These are phyloP conservation scores for Calidris pugnax DNA, from an alignment of 2,113 vertebrate species.

Conservation along the genomic window DNA sequence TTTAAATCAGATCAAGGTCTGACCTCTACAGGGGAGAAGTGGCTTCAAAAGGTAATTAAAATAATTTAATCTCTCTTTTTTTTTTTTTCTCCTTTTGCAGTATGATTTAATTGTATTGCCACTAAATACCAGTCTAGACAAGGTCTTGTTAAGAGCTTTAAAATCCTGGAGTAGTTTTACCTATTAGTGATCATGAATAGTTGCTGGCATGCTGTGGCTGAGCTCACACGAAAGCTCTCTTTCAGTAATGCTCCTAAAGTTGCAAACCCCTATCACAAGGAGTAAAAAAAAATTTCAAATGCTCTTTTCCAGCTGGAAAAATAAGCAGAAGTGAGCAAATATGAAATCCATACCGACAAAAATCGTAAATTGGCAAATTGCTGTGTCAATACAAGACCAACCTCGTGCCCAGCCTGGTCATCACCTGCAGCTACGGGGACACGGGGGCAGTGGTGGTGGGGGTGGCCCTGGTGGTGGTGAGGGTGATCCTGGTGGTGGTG, in stretches of 20 bases:
- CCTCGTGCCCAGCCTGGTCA: accelerated
- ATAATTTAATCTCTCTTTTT: constrained; percentile 40
- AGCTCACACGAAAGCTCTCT: constrained; percentile 39
- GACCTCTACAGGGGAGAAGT: neutral
- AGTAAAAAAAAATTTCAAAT: neutral
- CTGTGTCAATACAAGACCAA: accelerated
- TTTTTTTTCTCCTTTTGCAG: neutral
- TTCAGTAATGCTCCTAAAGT: neutral
- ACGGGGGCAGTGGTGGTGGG: neutral
- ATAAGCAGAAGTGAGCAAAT: neutral
- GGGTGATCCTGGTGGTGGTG: no score
- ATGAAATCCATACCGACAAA: neutral
- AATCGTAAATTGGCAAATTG: accelerated
- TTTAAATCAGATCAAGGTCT: neutral
- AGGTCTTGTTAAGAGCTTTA: constrained; percentile 60
- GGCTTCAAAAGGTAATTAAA: constrained; percentile 62
- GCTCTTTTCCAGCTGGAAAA: neutral
- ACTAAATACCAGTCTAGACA: constrained; percentile 74
- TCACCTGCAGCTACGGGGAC: neutral
- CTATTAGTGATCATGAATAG: constrained; percentile 28
- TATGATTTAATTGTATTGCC: constrained; percentile 49
- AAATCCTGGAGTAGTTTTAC: neutral
- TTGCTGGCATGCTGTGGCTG: constrained; percentile 8
- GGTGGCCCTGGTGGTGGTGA: no score
- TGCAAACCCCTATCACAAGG: constrained; percentile 26